Evolutionary conservation across 2,113 vertebrate genomes (phyloP).

Genomic region (Variabilichromis moorii): DNA sequence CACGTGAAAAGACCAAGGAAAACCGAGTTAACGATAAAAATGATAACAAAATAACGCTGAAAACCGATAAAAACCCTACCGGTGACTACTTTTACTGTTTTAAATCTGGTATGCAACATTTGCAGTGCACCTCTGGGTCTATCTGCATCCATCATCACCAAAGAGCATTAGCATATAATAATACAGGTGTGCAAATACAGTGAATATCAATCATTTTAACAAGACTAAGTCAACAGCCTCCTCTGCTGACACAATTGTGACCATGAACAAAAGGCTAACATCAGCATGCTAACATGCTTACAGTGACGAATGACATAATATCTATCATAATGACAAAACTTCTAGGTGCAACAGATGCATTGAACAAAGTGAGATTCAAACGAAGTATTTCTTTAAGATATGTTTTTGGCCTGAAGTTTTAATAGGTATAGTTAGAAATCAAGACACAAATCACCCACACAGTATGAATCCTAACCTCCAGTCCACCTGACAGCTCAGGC

Average conservation of each 20-base stretch:
- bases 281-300: background rate
- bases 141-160: background rate
- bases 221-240: background rate
- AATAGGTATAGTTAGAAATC: background rate
- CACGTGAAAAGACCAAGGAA: background rate
- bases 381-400: background rate
- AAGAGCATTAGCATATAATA: background rate
- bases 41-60: background rate
- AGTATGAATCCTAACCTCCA: background rate
- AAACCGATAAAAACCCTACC: background rate
- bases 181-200: background rate
- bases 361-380: background rate
- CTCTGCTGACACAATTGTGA: background rate
- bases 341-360: background rate
- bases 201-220: background rate
- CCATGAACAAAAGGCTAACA: background rate
- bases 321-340: background rate
- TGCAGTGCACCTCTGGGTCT: background rate
- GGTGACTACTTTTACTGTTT: background rate
- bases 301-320: background rate
- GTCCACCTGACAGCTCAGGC: background rate
- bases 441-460: background rate
- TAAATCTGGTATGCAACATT: background rate
- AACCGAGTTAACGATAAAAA: rapidly evolving
- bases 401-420: background rate